Base-by-base conservation (phyloP, 1,140 invertebrate genomes). In the Berghia stephanieae region DNA sequence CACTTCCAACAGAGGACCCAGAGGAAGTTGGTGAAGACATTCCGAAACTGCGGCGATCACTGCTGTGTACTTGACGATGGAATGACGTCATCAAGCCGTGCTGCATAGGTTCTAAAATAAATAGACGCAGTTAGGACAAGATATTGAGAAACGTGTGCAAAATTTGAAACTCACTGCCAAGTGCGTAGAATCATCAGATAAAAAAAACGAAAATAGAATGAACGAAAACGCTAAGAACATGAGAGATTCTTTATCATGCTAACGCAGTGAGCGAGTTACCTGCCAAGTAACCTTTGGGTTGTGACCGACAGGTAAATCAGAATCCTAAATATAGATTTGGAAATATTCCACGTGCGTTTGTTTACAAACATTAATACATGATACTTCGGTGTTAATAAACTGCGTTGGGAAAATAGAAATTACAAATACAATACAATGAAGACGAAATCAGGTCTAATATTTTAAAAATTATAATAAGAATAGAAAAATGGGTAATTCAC, bases 41-140 rank as follows among this genome's bases (percentile, higher is more conserved):
- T 55, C 79, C 79, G 75, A 66, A 80, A 57, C 79, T 71, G 63
- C 79, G 79, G n/a, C n/a, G n/a, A n/a, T n/a, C n/a, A 38, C 73
- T 75, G 44, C 75, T 77, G 60, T 73, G 52, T n/a, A 66, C 57
- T 38, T 79, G 79, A 52, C 79, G 75, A 44, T 76, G 79, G 42
- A 80, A 80, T 77, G 79, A 77, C 75, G 79, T 80, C 79, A 80
- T 46, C 18, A 75, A 42, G 3, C 72, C 68, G 24, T 75, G 60
- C 10, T 70, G 60, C 79, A 80, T 80, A 60, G 55, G 43, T 16
- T 6, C 5, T 68, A n/a, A 21, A 10, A 16, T 43, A 27, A 57
- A 40, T 27, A 38, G n/a, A 77, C 21, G 24, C 38, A 60, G n/a
- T n/a, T n/a, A 43, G 10, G 31, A 40, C n/a, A 27, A n/a, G 21